Evolutionary conservation across 2,113 vertebrate genomes (phyloP), one percentile per base, ranked within the genome.

Genomic region (Anhinga rufa): DNA sequence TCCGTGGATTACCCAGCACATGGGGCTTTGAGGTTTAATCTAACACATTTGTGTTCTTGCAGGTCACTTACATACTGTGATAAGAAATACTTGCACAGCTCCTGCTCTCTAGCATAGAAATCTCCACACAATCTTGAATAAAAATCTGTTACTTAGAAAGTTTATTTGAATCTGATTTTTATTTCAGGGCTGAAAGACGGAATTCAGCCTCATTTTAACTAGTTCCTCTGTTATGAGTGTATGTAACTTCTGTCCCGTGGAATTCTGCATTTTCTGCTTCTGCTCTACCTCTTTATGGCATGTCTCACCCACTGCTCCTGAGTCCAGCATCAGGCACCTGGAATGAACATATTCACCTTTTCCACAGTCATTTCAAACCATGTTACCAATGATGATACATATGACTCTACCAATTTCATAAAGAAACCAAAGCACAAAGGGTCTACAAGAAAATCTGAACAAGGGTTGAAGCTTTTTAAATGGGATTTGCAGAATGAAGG

Each of bases 301-400:
- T 10, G 28, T 40, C 48, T 90, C 54, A n/a, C 17, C 64, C 10
- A 1, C 40, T 2, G 2, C 28, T 79, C 61, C 38, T 17, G 9
- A 12, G 17, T 49, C 17, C 28, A 29, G 46, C 61, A 34, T 44
- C 14, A 9, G 57, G 18, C n/a, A 85, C 24, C 24, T 61, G 32
- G 31, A 92, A 88, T 58, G 71, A 85, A 68, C 6, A 34, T 24
- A 48, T 11, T 89, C 20, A 21, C 51, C 17, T 85, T 88, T 92
- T 82, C 75, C 75, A 66, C 16, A 17, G 48, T 18, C 3, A 0
- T 79, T 91, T 70, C 51, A 62, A 81, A 36, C 32, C 51, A 26
- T 2, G 0, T 54, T 71, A 58, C 36, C 1, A 0, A 4, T 54
- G 60, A 29, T 22, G 10, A 70, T 54, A 55, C 3, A 0, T 32